A percentile compares a stretch with the other conserved stretches of the same genome.
phyloP scores from a whole-genome alignment of 2,113 vertebrate genomes.

The rabbit (Oryctolagus cuniculus) region DNA sequence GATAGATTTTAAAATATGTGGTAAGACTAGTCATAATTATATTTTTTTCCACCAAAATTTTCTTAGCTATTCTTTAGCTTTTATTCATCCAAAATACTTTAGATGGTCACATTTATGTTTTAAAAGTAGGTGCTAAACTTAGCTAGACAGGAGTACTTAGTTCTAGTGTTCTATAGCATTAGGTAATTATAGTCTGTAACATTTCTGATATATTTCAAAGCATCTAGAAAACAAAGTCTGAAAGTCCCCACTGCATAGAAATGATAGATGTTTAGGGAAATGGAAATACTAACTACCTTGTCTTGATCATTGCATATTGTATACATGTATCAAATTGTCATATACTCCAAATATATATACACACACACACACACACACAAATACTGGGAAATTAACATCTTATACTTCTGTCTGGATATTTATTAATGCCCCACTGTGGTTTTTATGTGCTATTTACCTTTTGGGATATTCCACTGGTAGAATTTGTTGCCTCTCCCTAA shows the following conservation, averaged over 20 bases:
- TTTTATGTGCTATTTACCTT: background rate
- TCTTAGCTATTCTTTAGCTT: background rate
- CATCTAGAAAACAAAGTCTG: background rate
- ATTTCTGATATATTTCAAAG: background rate
- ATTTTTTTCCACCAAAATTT: background rate
- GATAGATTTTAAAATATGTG: background rate
- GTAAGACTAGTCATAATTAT: background rate
- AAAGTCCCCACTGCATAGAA: background rate
- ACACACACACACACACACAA: background rate
- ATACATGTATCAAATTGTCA: background rate
- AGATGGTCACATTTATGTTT: constrained; percentile 24
- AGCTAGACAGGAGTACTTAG: background rate
- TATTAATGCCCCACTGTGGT: background rate
- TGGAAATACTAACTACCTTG: background rate
- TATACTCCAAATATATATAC: background rate
- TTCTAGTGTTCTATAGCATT: background rate
- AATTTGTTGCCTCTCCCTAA: background rate
- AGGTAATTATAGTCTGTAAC: background rate
- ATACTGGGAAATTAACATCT: background rate
- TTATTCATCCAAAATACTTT: background rate
- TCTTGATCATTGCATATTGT: background rate
- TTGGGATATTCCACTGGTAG: background rate
- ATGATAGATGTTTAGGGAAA: background rate
- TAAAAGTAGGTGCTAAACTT: background rate
- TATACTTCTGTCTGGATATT: background rate